A percentile compares a stretch with the other conserved stretches of the same genome.
These are phyloP conservation scores for Xenopus petersii DNA, from an alignment of 2,797 vertebrate genomes.

Conservation along the genomic window DNA sequence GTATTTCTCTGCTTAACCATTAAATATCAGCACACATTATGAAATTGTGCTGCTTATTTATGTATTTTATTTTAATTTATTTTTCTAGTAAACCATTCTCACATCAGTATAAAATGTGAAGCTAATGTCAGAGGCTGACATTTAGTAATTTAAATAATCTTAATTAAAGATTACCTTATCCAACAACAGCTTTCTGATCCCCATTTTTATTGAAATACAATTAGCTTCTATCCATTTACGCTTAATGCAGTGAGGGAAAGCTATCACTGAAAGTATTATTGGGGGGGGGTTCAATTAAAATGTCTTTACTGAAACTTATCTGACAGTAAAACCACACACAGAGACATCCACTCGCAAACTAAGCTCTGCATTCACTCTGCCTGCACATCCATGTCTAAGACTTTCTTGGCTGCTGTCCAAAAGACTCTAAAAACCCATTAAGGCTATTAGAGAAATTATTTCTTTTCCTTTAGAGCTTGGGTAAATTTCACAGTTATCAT, in stretches of 20 bases:
- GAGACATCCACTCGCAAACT: constrained; percentile 44
- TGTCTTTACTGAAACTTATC: constrained; percentile 65
- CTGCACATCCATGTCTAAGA: constrained; percentile 64
- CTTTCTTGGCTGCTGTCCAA: constrained; percentile 74
- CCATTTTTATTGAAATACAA: constrained; percentile 64
- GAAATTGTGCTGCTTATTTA: constrained; percentile 31
- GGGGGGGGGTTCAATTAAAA: constrained; percentile 63
- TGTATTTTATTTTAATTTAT: constrained; percentile 56
- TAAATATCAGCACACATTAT: constrained; percentile 47
- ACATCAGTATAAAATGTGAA: constrained; percentile 59
- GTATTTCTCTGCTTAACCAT: constrained; percentile 27
- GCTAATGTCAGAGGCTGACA: constrained; percentile 56
- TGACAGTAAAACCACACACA: constrained; percentile 64
- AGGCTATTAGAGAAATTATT: constrained; percentile 84
- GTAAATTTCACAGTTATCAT: constrained; percentile 84
- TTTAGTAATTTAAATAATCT: constrained; percentile 52
- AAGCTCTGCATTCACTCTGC: constrained; percentile 58
- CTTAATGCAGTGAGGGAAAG: constrained; percentile 63
- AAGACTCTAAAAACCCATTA: constrained; percentile 82
- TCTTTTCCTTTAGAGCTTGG: constrained; percentile 74
- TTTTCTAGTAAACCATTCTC: constrained; percentile 50
- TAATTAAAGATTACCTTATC: constrained; percentile 61
- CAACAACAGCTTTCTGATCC: constrained; percentile 58
- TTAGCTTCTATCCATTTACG: constrained; percentile 76
- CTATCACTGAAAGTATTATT: constrained; percentile 71